A percentile compares a stretch with the other conserved stretches of the same genome.
These are phyloP conservation scores for Glareola pratincola DNA, from an alignment of 2,113 vertebrate species.

Conservation along the genomic window DNA sequence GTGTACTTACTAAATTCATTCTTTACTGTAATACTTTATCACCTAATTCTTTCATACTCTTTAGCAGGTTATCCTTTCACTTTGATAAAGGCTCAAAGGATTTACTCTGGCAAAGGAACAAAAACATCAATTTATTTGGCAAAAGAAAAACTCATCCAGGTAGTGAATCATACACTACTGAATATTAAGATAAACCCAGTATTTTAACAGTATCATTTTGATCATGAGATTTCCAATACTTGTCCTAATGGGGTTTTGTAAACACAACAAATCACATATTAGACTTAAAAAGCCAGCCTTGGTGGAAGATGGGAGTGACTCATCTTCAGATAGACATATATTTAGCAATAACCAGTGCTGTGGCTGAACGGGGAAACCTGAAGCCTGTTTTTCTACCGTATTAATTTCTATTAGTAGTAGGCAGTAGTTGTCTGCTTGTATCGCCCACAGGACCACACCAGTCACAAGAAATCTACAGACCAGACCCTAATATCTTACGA, in stretches of 20 bases:
- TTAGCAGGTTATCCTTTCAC: conserved; percentile 44
- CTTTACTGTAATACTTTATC: conserved; percentile 33
- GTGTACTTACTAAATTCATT: conserved; percentile 26
- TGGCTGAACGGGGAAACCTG: not conserved
- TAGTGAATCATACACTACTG: conserved; percentile 1
- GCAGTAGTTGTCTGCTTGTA: not conserved
- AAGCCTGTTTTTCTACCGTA: not conserved
- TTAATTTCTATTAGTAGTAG: not conserved
- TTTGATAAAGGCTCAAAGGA: conserved; percentile 58
- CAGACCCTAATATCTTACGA: not conserved
- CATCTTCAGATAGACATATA: not conserved
- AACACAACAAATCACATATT: not conserved
- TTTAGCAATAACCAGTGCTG: not conserved
- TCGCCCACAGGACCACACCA: not conserved
- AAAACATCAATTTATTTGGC: conserved; percentile 6
- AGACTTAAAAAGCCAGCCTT: not conserved
- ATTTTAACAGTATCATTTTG: conserved; percentile 18
- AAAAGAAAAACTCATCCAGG: conserved; percentile 14
- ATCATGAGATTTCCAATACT: not conserved
- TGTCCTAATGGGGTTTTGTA: not conserved
- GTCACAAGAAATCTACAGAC: not conserved
- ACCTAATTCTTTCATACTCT: conserved; percentile 24
- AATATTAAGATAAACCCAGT: not conserved
- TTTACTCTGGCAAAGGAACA: conserved; percentile 54
- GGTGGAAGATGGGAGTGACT: not conserved